Conservation (phyloP, 2,888 invertebrate species). For the Noctuana brunneofusca region DNA sequence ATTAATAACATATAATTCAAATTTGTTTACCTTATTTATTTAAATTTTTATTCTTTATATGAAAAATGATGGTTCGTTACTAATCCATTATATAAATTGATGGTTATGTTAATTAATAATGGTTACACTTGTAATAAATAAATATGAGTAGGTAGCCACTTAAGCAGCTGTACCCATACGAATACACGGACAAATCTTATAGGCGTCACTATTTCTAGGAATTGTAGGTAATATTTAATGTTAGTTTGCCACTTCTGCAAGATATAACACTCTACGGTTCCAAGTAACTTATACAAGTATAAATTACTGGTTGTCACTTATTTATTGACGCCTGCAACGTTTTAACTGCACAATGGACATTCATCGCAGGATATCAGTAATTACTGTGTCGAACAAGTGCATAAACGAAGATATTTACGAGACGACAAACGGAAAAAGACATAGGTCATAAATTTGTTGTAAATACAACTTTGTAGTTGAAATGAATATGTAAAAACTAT, state of each 20-base stretch:
- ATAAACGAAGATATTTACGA: constrained; percentile 7
- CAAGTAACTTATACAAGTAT: not conserved
- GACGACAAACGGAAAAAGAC: constrained; percentile 2
- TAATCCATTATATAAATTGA: no score
- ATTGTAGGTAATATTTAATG: no score
- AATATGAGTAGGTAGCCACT: no score
- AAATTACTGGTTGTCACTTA: constrained; percentile 1
- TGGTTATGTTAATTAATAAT: no score
- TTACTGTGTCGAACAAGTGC: not conserved
- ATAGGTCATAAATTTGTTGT: not conserved
- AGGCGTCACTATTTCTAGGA: no score
- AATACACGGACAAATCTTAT: no score
- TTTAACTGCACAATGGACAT: constrained; percentile 10
- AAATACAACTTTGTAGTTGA: not conserved
- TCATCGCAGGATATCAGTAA: constrained; percentile 11
- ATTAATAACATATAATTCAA: no score
- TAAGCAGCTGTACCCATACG: no score
- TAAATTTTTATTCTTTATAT: no score
- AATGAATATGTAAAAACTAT: not conserved
- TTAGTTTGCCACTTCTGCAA: not conserved
- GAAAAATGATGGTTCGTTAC: no score
- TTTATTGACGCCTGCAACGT: constrained; percentile 3
- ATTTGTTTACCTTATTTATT: no score
- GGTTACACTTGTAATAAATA: no score
- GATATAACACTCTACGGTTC: not conserved